Evolutionary conservation across 2,888 invertebrate genomes (phyloP).

Genomic region (Philonicus albiceps): DNA sequence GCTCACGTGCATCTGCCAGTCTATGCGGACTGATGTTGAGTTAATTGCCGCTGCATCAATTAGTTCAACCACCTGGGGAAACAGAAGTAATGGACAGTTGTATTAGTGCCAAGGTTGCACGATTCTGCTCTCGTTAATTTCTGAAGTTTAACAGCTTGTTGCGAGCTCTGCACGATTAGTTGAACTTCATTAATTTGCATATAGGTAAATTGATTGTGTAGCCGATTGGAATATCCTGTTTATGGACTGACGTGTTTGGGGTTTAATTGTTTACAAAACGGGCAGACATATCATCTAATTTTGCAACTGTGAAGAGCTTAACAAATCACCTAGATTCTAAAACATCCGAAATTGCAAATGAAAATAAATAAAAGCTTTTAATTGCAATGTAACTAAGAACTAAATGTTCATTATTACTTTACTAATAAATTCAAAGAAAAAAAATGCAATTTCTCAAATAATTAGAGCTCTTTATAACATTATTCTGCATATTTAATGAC

Average conservation of each 20-base stretch:
- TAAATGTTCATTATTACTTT: too few species aligned
- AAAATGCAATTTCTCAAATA: too few species aligned
- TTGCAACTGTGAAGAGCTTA: background rate
- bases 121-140: background rate
- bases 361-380: too few species aligned
- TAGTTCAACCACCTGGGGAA: constrained; percentile 74
- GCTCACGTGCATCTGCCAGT: constrained; percentile 65
- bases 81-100: background rate
- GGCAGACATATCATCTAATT: background rate
- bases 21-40: constrained; percentile 66
- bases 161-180: background rate
- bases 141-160: background rate
- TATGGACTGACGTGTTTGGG: background rate
- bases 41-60: constrained; percentile 67
- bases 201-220: background rate
- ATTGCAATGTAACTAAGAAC: too few species aligned
- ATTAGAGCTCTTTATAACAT: too few species aligned
- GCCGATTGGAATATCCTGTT: background rate
- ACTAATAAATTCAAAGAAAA: too few species aligned
- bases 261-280: background rate
- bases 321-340: too few species aligned
- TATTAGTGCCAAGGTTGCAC: background rate
- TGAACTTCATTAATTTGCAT: constrained; percentile 28
- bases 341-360: too few species aligned
- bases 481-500: too few species aligned